Percentiles rank a stretch among this genome's conserved stretches.
phyloP scores from a whole-genome alignment of 92 coral and sea anemone species.

The Siderastrea siderea region DNA sequence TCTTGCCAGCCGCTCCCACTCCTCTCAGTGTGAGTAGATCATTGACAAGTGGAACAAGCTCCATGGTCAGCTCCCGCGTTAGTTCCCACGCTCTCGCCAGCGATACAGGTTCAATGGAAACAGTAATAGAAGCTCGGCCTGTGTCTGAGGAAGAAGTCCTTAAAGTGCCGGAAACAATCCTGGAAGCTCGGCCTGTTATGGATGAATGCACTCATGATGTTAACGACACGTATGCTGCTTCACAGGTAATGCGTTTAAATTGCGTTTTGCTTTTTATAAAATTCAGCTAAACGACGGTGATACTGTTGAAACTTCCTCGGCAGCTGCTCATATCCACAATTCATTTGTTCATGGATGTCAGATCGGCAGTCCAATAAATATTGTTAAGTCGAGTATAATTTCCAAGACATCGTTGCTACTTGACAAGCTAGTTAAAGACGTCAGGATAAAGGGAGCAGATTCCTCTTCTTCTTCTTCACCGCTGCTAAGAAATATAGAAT shows the following conservation, averaged over 20 bases:
- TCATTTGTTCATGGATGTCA: too few relatives aligned
- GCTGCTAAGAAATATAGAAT: too few relatives aligned
- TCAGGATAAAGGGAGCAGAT: too few relatives aligned
- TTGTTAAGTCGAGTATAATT: too few relatives aligned
- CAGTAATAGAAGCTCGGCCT: conserved; percentile 39
- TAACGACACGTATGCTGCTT: conserved; percentile 30
- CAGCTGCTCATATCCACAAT: too few relatives aligned
- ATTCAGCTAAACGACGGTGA: too few relatives aligned
- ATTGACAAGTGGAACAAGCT: conserved; percentile 18
- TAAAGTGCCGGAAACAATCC: conserved; percentile 20
- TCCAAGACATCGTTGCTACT: too few relatives aligned
- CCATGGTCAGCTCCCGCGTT: conserved; percentile 2
- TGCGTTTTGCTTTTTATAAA: neutral
- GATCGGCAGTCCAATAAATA: too few relatives aligned
- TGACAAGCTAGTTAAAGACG: too few relatives aligned
- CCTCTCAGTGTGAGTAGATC: conserved; percentile 5
- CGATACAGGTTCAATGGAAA: conserved; percentile 41
- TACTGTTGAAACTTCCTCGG: too few relatives aligned
- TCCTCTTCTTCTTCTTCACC: too few relatives aligned
- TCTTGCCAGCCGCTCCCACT: neutral
- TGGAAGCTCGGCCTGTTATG: conserved; percentile 23
- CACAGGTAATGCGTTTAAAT: conserved; percentile 13
- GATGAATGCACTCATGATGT: neutral
- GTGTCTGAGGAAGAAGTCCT: conserved; percentile 11
- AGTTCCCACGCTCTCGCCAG: conserved; percentile 19